Evolutionary conservation across 30 jellyfish, hydroid and myxozoan species (phyloP), one percentile per base, ranked within the genome.

Genomic region (Rhopilema esculentum): DNA sequence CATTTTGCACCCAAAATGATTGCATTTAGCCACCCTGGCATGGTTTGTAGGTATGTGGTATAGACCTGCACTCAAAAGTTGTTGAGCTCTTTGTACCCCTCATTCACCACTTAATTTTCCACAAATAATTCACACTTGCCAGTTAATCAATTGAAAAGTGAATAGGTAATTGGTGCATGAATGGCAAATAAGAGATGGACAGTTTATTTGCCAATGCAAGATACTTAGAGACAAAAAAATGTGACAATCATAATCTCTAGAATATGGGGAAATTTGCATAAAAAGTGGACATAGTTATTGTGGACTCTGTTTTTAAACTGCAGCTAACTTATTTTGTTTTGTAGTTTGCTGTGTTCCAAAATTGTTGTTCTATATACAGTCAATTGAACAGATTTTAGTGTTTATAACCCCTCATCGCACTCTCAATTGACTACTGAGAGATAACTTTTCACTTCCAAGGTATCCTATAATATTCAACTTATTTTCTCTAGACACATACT

Each of bases 21-120:
- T 70, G 92, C 92, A 23, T 83, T 31, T 66, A 32, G 82, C 16
- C 71, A 79, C 49, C 29, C 79, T 25, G 89, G 86, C 40, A 79
- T 79, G 86, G 18, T 48, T 53, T 4, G 29, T 20, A 76, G 86
- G 86, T 76, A n/a, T 76, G 74, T 24, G 73, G n/a, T 53, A 51
- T 27, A 23, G 31, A n/a, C 57, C 48, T n/a, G 26, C 17, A 9
- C 31, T 25, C 26, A 25, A 25, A n/a, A 12, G 28, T 70, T 28
- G 27, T 70, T 27, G 9, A 26, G 53, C 31, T 71, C 82, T 23
- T 71, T 27, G 25, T 23, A 51, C 31, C 82, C 67, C 82, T 21
- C 4, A 53, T 70, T 20, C 21, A 21, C 33, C 27, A 27, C 66
- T 29, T 0, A 40, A 72, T 23, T 23, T 1, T 16, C 24, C 31